Evolutionary conservation across 1,140 invertebrate genomes (phyloP).

Genomic region (Nilaparvata lugens): DNA sequence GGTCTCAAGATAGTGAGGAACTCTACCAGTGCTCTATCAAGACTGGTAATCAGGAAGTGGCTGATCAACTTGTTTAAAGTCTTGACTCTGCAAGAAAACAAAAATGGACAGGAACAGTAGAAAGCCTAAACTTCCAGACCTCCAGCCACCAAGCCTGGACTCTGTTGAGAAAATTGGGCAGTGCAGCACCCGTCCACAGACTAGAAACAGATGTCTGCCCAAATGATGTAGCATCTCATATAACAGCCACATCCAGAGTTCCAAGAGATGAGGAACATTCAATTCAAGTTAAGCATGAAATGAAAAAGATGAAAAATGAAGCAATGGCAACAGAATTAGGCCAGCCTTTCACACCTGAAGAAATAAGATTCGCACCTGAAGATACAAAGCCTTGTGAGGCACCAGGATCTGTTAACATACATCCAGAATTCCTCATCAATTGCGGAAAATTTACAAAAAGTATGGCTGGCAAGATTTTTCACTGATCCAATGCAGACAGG

Average conservation of each 20-base stretch:
- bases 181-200: no score
- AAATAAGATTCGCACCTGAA: slow-evolving; percentile 6
- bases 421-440: slow-evolving; percentile 15
- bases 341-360: neutral
- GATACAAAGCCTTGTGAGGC: slow-evolving; percentile 11
- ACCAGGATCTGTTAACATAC: slow-evolving; percentile 15
- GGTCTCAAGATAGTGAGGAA: slow-evolving; percentile 8
- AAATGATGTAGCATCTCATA: no score
- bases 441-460: slow-evolving; percentile 3
- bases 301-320: neutral
- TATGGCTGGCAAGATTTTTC: slow-evolving; percentile 9
- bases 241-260: neutral
- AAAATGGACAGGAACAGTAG: no score
- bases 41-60: slow-evolving; percentile 5
- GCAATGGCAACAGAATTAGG: neutral
- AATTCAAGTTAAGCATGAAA: neutral
- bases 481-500: slow-evolving; percentile 5
- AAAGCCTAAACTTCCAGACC: no score
- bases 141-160: neutral
- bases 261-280: neutral
- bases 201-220: no score
- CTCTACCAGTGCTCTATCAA: neutral
- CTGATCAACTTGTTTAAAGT: neutral
- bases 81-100: neutral
- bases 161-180: slow-evolving; percentile 5